These are phyloP conservation scores for Abrostola triplasia DNA, from an alignment of 2,888 invertebrate genomes.

Conservation along the genomic window DNA sequence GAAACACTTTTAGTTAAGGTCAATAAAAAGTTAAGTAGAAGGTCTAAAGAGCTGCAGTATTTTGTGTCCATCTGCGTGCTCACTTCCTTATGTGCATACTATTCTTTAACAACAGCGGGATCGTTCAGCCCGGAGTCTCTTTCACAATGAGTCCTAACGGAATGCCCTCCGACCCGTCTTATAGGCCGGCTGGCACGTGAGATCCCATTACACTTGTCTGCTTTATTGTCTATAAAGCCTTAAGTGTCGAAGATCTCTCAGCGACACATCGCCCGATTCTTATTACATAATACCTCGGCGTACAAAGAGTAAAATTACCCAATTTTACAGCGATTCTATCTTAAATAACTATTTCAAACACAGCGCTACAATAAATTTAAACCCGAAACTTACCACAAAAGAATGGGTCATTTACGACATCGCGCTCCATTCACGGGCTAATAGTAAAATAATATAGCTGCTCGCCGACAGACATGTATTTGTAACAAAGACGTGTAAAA, in stretches of 20 bases:
- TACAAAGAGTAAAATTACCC: constrained; percentile 60
- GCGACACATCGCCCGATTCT: constrained; percentile 61
- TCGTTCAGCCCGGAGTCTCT: constrained; percentile 46
- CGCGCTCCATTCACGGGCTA: constrained; percentile 73
- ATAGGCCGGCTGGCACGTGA: constrained; percentile 67
- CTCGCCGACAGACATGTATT: constrained; percentile 74
- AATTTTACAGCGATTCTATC: constrained; percentile 64
- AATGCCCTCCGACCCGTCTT: constrained; percentile 72
- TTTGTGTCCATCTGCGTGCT: constrained; percentile 27
- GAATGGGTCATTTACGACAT: constrained; percentile 79
- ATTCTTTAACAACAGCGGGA: constrained; percentile 43
- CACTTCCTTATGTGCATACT: constrained; percentile 49
- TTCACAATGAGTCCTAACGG: constrained; percentile 61
- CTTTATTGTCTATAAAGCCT: constrained; percentile 84
- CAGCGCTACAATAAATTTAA: constrained; percentile 72
- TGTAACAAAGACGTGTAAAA: constrained; percentile 84
- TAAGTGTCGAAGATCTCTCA: constrained; percentile 75
- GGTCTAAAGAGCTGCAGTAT: constrained; percentile 11
- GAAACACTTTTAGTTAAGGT: neutral
- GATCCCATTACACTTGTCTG: constrained; percentile 80
- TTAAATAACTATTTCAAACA: constrained; percentile 66
- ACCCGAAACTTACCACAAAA: constrained; percentile 71
- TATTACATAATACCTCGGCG: constrained; percentile 62
- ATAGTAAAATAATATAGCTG: constrained; percentile 80
- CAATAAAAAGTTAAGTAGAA: neutral